These are phyloP conservation scores for Hystrix brachyura DNA, from an alignment of 2,113 vertebrate species.

Conservation along the genomic window DNA sequence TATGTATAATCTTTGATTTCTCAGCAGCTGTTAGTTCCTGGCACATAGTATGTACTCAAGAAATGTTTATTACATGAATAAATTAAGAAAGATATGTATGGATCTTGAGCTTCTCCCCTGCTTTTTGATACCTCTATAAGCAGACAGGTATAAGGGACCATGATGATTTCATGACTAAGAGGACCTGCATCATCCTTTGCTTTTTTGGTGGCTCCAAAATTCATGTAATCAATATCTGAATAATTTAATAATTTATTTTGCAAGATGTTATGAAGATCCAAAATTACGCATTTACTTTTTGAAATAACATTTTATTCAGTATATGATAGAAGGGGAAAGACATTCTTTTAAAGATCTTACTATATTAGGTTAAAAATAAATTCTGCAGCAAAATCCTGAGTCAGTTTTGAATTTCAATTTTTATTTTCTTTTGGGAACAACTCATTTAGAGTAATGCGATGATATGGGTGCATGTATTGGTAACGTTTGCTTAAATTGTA, in stretches of 20 bases:
- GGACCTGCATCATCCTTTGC: neutral
- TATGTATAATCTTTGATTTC: neutral
- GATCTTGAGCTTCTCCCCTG: neutral
- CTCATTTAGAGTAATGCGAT: neutral
- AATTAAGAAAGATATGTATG: neutral
- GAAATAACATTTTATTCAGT: conserved; percentile 93
- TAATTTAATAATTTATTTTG: conserved; percentile 12
- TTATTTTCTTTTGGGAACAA: neutral
- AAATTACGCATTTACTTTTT: neutral
- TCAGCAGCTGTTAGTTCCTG: neutral
- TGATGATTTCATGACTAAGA: neutral
- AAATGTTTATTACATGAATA: conserved; percentile 45
- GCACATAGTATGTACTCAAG: neutral
- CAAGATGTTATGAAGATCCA: neutral
- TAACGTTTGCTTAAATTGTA: neutral
- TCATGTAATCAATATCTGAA: conserved; percentile 13
- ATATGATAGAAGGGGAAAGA: neutral
- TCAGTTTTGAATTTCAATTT: neutral
- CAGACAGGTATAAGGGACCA: neutral
- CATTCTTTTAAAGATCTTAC: neutral
- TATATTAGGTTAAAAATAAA: conserved; percentile 34
- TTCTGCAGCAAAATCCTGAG: neutral
- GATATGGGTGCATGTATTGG: neutral
- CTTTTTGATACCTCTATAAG: neutral
- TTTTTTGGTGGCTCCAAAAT: neutral